Percentiles rank a stretch among this genome's conserved stretches.
phyloP scores from a whole-genome alignment of 2,113 vertebrate genomes.

The Hepsetus odoe region DNA sequence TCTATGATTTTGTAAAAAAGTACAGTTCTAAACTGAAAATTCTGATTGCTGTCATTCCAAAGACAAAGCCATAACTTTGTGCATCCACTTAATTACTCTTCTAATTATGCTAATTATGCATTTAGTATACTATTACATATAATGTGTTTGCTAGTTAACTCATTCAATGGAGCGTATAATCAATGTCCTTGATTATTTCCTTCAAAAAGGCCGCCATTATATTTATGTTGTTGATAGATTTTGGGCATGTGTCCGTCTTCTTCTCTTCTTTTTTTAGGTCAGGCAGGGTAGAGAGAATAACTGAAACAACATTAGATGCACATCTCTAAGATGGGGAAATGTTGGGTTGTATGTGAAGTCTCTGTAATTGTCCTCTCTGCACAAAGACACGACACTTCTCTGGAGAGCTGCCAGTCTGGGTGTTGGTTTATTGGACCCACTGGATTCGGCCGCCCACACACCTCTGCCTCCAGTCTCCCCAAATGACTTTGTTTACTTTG shows the following conservation, averaged over 20 bases:
- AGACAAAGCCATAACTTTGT: slow-evolving; percentile 32
- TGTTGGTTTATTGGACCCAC: slow-evolving; percentile 46
- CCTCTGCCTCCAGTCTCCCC: slow-evolving; percentile 21
- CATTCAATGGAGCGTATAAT: slow-evolving; percentile 30
- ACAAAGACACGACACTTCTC: slow-evolving; percentile 23
- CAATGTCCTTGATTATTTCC: slow-evolving; percentile 10
- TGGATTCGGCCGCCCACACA: slow-evolving; percentile 39
- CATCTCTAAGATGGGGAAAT: not conserved
- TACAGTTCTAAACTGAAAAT: not conserved
- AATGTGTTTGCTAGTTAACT: slow-evolving; percentile 27
- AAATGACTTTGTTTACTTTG: slow-evolving; percentile 40
- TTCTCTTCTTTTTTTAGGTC: not conserved
- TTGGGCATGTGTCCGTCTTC: not conserved
- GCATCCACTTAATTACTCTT: slow-evolving; percentile 16
- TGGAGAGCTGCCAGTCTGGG: slow-evolving; percentile 35
- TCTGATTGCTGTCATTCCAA: not conserved
- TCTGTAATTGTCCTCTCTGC: slow-evolving; percentile 17
- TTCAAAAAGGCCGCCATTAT: slow-evolving; percentile 19
- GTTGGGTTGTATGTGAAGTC: slow-evolving; percentile 19
- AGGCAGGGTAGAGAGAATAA: not conserved
- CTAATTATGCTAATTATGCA: slow-evolving; percentile 32
- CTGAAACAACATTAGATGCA: not conserved
- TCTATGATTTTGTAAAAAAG: not conserved
- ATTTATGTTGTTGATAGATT: slow-evolving; percentile 18
- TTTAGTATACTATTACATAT: slow-evolving; percentile 25